phyloP scores from a whole-genome alignment of 2,113 vertebrate genomes.

The Corythornis madagascariensis region DNA sequence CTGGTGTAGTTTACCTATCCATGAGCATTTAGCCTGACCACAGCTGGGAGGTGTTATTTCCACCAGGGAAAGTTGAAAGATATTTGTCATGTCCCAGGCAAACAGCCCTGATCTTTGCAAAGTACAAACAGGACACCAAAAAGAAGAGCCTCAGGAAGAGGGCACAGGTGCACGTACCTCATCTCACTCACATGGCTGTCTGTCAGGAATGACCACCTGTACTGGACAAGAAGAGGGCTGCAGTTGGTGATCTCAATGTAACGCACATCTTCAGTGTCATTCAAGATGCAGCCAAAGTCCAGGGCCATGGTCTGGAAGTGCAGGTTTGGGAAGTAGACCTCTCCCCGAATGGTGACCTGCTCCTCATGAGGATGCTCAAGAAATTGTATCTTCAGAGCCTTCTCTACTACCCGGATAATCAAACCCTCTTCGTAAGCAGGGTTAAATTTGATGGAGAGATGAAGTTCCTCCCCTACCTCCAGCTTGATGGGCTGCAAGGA shows the following conservation, averaged over 20 bases:
- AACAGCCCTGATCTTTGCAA: background rate
- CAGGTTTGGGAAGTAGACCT: slow-evolving; percentile 86
- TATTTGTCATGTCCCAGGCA: background rate
- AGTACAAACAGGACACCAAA: background rate
- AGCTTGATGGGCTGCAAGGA: slow-evolving; percentile 77
- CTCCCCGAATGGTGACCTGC: slow-evolving; percentile 71
- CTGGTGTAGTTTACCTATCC: background rate
- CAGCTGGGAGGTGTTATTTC: background rate
- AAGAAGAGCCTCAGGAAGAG: background rate
- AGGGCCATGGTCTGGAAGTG: slow-evolving; percentile 74
- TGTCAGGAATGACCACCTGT: slow-evolving; percentile 80
- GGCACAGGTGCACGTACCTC: slow-evolving; percentile 69
- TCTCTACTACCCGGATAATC: slow-evolving; percentile 69
- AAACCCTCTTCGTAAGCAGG: slow-evolving; percentile 69
- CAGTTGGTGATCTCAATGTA: slow-evolving; percentile 81
- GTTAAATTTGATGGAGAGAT: slow-evolving; percentile 83
- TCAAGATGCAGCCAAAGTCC: slow-evolving; percentile 87
- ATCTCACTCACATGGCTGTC: slow-evolving; percentile 1
- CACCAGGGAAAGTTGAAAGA: background rate
- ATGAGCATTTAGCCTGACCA: background rate
- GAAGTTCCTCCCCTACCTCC: slow-evolving; percentile 55
- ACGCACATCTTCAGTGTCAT: slow-evolving; percentile 72
- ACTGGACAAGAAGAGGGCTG: slow-evolving; percentile 80
- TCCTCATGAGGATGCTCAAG: slow-evolving; percentile 81
- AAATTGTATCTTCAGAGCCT: slow-evolving; percentile 77